Evolutionary conservation across 2,888 invertebrate genomes (phyloP).

Genomic region (Silvanus unidentatus): DNA sequence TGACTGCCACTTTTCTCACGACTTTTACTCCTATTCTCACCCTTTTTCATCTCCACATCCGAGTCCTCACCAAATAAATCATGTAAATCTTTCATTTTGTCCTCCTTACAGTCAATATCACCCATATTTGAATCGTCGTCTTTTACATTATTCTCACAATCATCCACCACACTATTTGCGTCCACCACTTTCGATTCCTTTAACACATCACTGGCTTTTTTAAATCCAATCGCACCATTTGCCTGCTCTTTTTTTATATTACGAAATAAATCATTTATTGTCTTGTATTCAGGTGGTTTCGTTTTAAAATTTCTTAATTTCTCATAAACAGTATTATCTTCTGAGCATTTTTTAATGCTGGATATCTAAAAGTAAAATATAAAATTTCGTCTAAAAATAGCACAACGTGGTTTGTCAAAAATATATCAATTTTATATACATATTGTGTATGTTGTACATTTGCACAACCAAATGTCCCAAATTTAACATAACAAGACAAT

Average conservation of each 20-base stretch:
- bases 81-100: slow-evolving; percentile 21
- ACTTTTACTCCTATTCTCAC: slow-evolving; percentile 8
- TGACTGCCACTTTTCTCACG: background rate
- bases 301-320: slow-evolving; percentile 53
- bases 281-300: slow-evolving; percentile 46
- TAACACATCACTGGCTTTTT: slow-evolving; percentile 1
- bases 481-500: too few species aligned
- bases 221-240: slow-evolving; percentile 7
- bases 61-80: slow-evolving; percentile 24
- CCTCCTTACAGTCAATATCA: slow-evolving; percentile 12
- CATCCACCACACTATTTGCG: slow-evolving; percentile 1
- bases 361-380: slow-evolving; percentile 51
- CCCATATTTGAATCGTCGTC: slow-evolving; percentile 19
- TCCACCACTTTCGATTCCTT: background rate
- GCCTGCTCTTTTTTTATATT: slow-evolving; percentile 40
- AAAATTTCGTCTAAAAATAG: slow-evolving; percentile 28
- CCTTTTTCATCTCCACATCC: slow-evolving; percentile 12
- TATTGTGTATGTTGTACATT: too few species aligned
- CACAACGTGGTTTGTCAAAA: slow-evolving; percentile 1
- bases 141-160: slow-evolving; percentile 7
- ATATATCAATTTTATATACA: too few species aligned
- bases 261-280: slow-evolving; percentile 49
- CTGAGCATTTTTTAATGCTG: slow-evolving; percentile 54
- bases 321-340: slow-evolving; percentile 49
- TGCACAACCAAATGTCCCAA: too few species aligned